Evolutionary conservation across 1,140 invertebrate species (phyloP).

Genomic region (Cydia fagiglandana): DNA sequence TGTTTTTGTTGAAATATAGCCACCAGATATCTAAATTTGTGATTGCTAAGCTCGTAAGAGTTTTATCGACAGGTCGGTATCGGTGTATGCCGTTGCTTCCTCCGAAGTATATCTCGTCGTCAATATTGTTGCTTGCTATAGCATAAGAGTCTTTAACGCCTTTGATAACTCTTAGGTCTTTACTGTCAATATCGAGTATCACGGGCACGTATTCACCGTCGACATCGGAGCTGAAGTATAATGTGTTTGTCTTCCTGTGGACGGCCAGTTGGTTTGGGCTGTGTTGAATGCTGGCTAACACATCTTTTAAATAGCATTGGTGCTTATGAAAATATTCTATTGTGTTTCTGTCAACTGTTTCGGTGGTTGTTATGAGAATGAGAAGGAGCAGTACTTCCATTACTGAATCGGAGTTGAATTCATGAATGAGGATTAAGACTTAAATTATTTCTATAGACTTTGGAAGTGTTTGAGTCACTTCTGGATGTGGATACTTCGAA

Average conservation of each 20-base stretch:
- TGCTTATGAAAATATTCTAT: conserved; percentile 13
- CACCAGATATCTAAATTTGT: conserved; percentile 22
- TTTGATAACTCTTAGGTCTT: neutral
- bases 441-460: neutral
- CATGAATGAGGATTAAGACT: neutral
- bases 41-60: neutral
- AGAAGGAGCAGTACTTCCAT: neutral
- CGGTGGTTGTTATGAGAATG: neutral
- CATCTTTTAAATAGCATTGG: conserved; percentile 14
- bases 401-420: neutral
- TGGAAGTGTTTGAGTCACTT: neutral
- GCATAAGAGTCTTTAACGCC: conserved; percentile 24
- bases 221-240: conserved; percentile 8
- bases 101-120: conserved; percentile 21
- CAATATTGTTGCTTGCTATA: neutral
- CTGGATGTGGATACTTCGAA: neutral
- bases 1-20: neutral
- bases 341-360: neutral
- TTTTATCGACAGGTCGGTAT: neutral
- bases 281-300: neutral
- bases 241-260: neutral
- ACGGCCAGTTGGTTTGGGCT: conserved; percentile 19
- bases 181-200: neutral
- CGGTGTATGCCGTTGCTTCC: conserved; percentile 21
- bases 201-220: conserved; percentile 17